Evolutionary conservation across 2,888 invertebrate species (phyloP), one percentile per base, ranked within the genome.

Genomic region (Chymomyza caudatula): DNA sequence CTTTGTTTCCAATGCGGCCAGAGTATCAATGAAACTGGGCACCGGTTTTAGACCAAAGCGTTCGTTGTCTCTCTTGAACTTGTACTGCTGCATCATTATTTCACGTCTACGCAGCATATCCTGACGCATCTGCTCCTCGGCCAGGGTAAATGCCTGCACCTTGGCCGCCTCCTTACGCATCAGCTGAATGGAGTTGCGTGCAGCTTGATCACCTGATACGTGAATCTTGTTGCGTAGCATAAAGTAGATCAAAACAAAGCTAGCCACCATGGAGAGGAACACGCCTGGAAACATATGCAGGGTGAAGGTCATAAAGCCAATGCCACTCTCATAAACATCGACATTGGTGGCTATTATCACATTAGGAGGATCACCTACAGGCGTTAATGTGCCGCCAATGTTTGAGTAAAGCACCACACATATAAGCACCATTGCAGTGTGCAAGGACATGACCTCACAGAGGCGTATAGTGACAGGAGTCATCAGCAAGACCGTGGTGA

Each of bases 361-460:
- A 70, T 90, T 90, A 76, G 97, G 97, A 0, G 97, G 97, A 89
- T 97, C 97, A 0, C 97, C 97, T 0, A 97, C 95, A 0, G 97
- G 97, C 0, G 97, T 97, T 13, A 96, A 92, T 0, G 96, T 94
- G 0, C 97, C 97, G 0, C 97, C 97, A 53, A 97, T 95, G 85
- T 97, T 98, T 8, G 96, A 96, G 88, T 94, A 97, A 69, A 97
- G 93, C 15, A 97, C 94, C 92, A 96, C 95, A 0, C 94, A 93
- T 90, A 96, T 96, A 60, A 97, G 90, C 13, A 97, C 94, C 0
- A 95, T 95, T 0, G 95, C 94, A 0, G 97, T 97, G 86, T 97
- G 95, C 55, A 97, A 87, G 74, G 94, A 94, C 93, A 96, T 94
- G 23, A 96, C 96, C 89, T 97, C 97, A 85, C 97, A 96, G 13